These are phyloP conservation scores for Gyrodactylus salaris DNA, from an alignment of 1,140 invertebrate species.

Conservation along the genomic window DNA sequence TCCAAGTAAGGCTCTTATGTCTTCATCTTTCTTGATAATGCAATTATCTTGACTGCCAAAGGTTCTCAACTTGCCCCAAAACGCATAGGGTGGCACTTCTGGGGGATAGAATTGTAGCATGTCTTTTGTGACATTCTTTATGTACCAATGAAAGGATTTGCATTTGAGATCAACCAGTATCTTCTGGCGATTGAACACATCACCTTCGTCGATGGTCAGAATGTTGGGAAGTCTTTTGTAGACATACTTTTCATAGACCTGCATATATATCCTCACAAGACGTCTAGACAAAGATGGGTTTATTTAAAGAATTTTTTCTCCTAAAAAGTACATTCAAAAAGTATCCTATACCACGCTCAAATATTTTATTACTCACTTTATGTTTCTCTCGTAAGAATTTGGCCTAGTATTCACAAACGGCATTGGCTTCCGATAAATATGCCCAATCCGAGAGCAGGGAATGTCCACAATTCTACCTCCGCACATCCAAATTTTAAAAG, in stretches of 20 bases:
- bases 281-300: neutral
- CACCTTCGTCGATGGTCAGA: slow-evolving; percentile 28
- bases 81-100: no score
- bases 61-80: no score
- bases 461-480: slow-evolving; percentile 30
- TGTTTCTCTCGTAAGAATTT: neutral
- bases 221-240: slow-evolving; percentile 30
- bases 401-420: slow-evolving; percentile 42
- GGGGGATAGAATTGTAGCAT: slow-evolving; percentile 54
- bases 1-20: no score
- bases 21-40: no score
- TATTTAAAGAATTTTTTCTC: no score
- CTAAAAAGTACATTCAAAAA: no score
- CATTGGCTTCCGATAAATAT: slow-evolving; percentile 23
- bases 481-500: slow-evolving; percentile 32
- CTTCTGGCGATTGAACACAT: slow-evolving; percentile 39
- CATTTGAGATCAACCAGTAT: slow-evolving; percentile 42
- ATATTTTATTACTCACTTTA: no score
- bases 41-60: no score
- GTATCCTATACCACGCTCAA: no score
- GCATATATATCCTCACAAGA: slow-evolving; percentile 11
- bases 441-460: slow-evolving; percentile 30
- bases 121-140: slow-evolving; percentile 67
- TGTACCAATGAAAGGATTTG: slow-evolving; percentile 78
- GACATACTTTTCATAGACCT: slow-evolving; percentile 31